Evolutionary conservation across 2,888 invertebrate species (phyloP).

Genomic region (Megalurothrips usitatus): DNA sequence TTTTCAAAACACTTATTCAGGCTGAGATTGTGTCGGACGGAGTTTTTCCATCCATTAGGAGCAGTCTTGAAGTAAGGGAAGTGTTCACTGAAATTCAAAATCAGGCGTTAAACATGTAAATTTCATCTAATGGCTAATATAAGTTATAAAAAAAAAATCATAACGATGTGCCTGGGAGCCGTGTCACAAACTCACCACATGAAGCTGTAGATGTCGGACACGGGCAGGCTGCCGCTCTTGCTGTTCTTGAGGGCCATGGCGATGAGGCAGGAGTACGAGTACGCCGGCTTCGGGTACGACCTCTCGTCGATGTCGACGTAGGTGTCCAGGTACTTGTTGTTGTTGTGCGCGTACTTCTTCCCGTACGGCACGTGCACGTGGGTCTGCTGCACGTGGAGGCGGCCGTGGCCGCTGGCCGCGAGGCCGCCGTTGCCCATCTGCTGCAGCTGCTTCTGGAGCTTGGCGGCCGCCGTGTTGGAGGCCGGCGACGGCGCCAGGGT

Average conservation of each 20-base stretch:
- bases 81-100: constrained; percentile 70
- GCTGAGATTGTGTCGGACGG: constrained; percentile 94
- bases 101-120: background rate
- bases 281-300: constrained; percentile 87
- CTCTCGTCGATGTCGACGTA: constrained; percentile 42
- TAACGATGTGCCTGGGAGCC: too few species aligned
- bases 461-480: background rate
- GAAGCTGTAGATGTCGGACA: constrained; percentile 97
- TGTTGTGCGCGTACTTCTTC: constrained; percentile 45
- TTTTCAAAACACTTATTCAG: constrained; percentile 98
- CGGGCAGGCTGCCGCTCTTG: constrained; percentile 87
- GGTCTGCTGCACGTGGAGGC: constrained; percentile 43
- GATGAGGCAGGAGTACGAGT: constrained; percentile 96
- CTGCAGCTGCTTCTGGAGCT: constrained; percentile 39
- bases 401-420: constrained; percentile 42
- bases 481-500: background rate
- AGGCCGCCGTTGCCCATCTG: constrained; percentile 40
- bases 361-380: constrained; percentile 43
- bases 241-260: constrained; percentile 98
- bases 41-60: constrained; percentile 98
- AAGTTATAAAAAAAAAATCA: too few species aligned
- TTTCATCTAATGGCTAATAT: too few species aligned
- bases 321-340: constrained; percentile 49
- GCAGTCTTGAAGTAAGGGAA: constrained; percentile 99
- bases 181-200: constrained; percentile 75